Evolutionary conservation across 2,888 invertebrate species (phyloP), one percentile per base, ranked within the genome.

Genomic region (Agriopis marginaria): DNA sequence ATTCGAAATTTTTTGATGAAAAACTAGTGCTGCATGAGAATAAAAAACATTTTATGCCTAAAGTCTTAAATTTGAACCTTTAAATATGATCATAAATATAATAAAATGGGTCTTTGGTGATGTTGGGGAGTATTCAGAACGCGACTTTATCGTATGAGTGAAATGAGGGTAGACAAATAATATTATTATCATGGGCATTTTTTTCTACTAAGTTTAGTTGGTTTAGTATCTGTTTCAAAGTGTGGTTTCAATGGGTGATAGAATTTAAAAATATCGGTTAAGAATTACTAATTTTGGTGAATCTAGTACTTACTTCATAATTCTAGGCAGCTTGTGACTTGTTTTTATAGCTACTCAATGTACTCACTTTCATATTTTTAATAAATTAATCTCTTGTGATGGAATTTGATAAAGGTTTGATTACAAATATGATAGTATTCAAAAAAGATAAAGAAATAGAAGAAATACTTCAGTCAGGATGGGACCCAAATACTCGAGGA

Each of bases 401-500:
- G 70, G 72, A 66, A 58, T 63, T 59, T 39, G 63, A 72, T 42
- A 70, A 8, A 55, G 66, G 53, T 39, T 55, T 70, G 32, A 72
- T 69, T 23, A 75, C 71, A 70, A 79, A 79, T 60, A 78, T 82
- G 55, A 90, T 92, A 72, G 73, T 81, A 66, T 82, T 77, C 70
- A 86, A 89, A 70, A 86, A 88, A 63, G 86, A 86, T 63, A 75
- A 76, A 39, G 88, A 88, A 71, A 77, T 92, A 60, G 75, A 75
- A 14, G 83, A 88, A 63, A 79, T 88, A 60, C 79, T 94, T 65
- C 86, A 79, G 56, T 77, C 78, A 51, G 92, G 93, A 23, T 82
- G 92, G 68, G 89, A 93, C 73, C 91, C 93, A 47, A 92, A 94
- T 76, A 85, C 83, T 68, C 89, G 87, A 80, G 87, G 89, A 32